These are phyloP conservation scores for Glyptemys insculpta DNA, from an alignment of 2,797 vertebrate genomes.

Conservation along the genomic window DNA sequence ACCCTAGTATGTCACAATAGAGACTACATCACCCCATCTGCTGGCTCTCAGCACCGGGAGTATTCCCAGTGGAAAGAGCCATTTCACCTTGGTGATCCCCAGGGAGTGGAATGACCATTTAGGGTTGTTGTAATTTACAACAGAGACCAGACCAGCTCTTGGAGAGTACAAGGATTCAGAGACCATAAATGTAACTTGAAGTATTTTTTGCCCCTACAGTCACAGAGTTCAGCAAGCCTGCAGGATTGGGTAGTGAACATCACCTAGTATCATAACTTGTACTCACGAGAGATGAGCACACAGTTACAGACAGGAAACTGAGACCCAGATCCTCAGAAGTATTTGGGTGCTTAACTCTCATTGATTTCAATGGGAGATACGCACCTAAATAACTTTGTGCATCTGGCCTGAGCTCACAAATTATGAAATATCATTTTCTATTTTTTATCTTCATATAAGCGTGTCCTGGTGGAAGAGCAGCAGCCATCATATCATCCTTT, in stretches of 20 bases:
- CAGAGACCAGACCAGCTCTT: not conserved
- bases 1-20: not conserved
- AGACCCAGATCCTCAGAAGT: not conserved
- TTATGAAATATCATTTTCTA: not conserved
- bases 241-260: not conserved
- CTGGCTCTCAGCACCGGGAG: not conserved
- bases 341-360: not conserved
- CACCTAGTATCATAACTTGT: not conserved
- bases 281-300: not conserved
- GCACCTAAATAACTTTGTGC: too few species aligned
- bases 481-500: not conserved
- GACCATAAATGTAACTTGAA: not conserved
- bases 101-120: not conserved
- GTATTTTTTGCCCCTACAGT: not conserved
- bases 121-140: not conserved
- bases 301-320: not conserved
- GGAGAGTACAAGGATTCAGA: not conserved
- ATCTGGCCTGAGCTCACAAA: not conserved
- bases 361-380: too few species aligned
- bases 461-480: not conserved
- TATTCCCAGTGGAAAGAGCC: not conserved
- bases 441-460: not conserved
- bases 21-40: not conserved
- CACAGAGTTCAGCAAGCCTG: not conserved
- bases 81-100: not conserved